Percentiles rank a stretch among this genome's conserved stretches.
phyloP scores from a whole-genome alignment of 1,140 invertebrate genomes.

The Pissodes strobi region DNA sequence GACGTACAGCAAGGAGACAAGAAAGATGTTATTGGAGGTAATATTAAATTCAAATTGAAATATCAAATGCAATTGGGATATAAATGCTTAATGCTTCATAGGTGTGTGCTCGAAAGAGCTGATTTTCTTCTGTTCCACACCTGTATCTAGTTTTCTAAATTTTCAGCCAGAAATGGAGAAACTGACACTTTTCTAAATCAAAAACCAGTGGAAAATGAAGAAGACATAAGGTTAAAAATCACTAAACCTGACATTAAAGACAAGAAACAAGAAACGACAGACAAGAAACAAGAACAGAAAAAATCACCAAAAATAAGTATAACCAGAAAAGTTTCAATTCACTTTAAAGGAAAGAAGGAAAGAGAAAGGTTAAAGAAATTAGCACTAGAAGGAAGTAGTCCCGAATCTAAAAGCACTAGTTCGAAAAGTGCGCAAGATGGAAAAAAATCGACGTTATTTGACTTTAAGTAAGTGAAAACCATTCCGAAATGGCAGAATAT shows the following conservation, averaged over 20 bases:
- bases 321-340: slow-evolving; percentile 51
- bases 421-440: slow-evolving; percentile 15
- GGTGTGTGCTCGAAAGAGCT: no score
- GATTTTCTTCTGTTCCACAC: no score
- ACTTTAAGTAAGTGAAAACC: slow-evolving; percentile 9
- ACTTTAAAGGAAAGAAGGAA: slow-evolving; percentile 54
- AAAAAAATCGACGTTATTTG: slow-evolving; percentile 13
- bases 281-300: slow-evolving; percentile 22
- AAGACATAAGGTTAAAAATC: slow-evolving; percentile 54
- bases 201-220: slow-evolving; percentile 54
- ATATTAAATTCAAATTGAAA: no score
- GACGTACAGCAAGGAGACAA: no score
- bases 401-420: slow-evolving; percentile 11
- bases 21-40: no score
- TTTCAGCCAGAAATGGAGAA: no score
- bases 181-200: no score
- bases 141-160: no score
- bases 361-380: slow-evolving; percentile 37
- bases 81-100: no score
- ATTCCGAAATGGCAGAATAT: no score
- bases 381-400: neutral
- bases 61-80: no score
- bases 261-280: slow-evolving; percentile 38
- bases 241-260: slow-evolving; percentile 54
- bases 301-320: slow-evolving; percentile 48